phyloP scores from a whole-genome alignment of 2,113 vertebrate species.

The Herpailurus yagouaroundi region DNA sequence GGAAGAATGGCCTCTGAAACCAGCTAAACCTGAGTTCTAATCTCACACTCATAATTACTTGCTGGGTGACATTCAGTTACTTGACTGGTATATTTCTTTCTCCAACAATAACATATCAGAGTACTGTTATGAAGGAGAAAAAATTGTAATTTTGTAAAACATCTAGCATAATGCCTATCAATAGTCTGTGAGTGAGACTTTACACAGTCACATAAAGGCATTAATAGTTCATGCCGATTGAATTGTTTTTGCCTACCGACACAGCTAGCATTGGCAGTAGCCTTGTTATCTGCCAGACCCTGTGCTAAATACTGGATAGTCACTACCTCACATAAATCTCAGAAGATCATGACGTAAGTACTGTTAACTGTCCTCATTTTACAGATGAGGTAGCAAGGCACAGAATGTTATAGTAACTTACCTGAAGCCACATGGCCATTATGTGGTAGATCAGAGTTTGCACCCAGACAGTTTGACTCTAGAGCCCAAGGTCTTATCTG shows the following conservation, averaged over 20 bases:
- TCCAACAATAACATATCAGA: not conserved
- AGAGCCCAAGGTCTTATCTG: not conserved
- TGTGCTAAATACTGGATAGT: not conserved
- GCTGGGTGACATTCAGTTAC: not conserved
- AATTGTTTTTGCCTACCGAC: not conserved
- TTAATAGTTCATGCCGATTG: not conserved
- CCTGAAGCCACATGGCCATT: not conserved
- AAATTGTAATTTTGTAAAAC: not conserved
- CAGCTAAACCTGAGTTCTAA: not conserved
- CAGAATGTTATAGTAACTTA: not conserved
- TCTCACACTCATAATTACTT: not conserved
- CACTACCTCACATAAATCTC: not conserved
- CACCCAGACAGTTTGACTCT: not conserved
- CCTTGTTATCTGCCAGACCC: not conserved
- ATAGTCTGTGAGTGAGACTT: not conserved
- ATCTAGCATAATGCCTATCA: not conserved
- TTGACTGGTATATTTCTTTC: not conserved
- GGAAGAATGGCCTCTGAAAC: not conserved
- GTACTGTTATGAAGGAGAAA: not conserved
- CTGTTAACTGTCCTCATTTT: not conserved
- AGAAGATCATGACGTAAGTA: not conserved
- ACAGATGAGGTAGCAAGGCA: not conserved
- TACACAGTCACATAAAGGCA: not conserved
- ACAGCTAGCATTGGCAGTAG: not conserved
- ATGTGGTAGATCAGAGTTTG: not conserved